These are phyloP conservation scores for Portunus trituberculatus DNA, from an alignment of 1,140 invertebrate species.

Conservation along the genomic window DNA sequence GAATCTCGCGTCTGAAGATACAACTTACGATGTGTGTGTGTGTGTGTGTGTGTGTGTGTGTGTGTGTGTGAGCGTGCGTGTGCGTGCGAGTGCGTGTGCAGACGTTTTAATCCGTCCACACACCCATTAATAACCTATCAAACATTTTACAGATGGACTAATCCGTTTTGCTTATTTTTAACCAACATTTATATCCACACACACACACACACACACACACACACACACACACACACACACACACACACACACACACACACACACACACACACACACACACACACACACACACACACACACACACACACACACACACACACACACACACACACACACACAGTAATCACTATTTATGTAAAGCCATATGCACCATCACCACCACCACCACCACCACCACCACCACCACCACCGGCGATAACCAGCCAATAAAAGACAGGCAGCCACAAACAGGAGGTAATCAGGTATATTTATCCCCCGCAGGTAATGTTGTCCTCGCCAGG, in stretches of 20 bases:
- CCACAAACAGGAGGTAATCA: background rate
- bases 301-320: background rate
- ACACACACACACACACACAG: background rate
- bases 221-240: background rate
- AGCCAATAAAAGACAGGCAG: background rate
- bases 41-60: constrained; percentile 41
- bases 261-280: background rate
- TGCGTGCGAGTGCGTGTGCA: constrained; percentile 8
- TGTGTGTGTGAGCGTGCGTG: constrained; percentile 26
- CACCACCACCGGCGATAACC: background rate
- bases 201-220: background rate
- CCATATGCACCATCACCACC: background rate
- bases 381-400: background rate
- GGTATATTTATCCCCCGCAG: no score
- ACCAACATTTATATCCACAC: background rate
- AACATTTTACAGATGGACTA: constrained; percentile 22
- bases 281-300: background rate
- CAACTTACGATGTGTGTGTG: background rate
- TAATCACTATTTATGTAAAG: no score
- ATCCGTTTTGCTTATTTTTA: background rate
- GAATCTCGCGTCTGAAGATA: background rate
- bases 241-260: background rate
- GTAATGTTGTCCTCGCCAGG: no score
- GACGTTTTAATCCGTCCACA: background rate
- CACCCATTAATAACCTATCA: background rate